Conservation (phyloP, 2,888 invertebrate genomes). For the Frankliniella fusca region DNA sequence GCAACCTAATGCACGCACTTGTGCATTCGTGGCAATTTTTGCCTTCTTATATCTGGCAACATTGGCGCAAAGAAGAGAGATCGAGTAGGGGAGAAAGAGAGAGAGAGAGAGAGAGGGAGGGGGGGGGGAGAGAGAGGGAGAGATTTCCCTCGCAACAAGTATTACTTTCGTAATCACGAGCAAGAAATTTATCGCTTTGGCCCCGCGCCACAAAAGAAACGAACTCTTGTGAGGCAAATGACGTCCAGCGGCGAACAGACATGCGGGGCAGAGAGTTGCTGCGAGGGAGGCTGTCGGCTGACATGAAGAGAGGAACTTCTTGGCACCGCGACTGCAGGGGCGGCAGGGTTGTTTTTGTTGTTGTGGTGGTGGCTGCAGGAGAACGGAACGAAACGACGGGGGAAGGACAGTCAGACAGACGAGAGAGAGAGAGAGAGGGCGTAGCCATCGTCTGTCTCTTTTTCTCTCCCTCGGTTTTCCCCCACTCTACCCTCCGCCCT, state of each 20-base stretch:
- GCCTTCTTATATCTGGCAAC: no score
- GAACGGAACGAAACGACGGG: not conserved
- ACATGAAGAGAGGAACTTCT: not conserved
- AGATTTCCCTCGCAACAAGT: conserved; percentile 6
- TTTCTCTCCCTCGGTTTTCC: not conserved
- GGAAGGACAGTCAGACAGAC: not conserved
- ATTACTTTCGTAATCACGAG: conserved; percentile 10
- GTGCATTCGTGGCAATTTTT: no score
- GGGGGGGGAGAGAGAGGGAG: not conserved
- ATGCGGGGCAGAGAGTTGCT: not conserved
- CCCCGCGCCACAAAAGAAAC: not conserved
- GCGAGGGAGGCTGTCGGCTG: not conserved
- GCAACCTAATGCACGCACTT: no score
- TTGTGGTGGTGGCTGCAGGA: no score
- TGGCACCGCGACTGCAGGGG: not conserved
- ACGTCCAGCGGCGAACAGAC: not conserved
- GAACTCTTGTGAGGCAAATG: conserved; percentile 1
- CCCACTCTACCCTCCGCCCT: not conserved
- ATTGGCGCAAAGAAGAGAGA: no score
- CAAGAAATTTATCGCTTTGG: conserved; percentile 3
- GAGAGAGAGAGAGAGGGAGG: not conserved
- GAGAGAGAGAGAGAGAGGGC: not conserved
- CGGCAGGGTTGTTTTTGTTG: not conserved
- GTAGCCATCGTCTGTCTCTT: not conserved
- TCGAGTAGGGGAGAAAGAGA: not conserved